Conservation (phyloP, 2,888 invertebrate genomes). For the Dasypolia templi region DNA sequence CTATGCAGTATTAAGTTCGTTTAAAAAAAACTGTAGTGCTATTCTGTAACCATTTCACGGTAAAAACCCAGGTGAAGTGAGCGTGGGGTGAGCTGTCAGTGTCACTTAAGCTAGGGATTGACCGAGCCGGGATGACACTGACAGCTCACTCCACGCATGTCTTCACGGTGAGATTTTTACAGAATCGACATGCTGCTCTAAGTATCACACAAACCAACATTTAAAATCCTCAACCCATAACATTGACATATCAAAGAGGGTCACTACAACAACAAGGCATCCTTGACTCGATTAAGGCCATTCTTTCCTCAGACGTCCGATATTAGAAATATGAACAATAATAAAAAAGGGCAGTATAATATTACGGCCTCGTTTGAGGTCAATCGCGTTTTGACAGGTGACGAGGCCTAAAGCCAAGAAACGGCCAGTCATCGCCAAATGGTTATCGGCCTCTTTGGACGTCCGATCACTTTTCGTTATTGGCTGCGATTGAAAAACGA, state of each 20-base stretch:
- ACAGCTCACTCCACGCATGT: no score
- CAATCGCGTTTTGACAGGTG: constrained; percentile 86
- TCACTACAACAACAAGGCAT: constrained; percentile 54
- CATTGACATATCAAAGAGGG: constrained; percentile 19
- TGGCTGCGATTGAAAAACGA: constrained; percentile 69
- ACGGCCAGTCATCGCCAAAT: constrained; percentile 85
- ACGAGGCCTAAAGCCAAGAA: constrained; percentile 80
- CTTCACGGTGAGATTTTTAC: no score
- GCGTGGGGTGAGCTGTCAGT: no score
- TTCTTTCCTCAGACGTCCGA: constrained; percentile 72
- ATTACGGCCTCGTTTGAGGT: constrained; percentile 77
- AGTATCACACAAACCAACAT: background rate
- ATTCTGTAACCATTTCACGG: no score
- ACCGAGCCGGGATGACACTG: no score
- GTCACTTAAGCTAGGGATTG: no score
- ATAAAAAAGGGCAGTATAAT: constrained; percentile 76
- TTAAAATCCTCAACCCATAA: constrained; percentile 12
- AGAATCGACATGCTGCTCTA: no score
- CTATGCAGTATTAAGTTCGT: no score
- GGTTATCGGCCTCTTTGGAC: constrained; percentile 79
- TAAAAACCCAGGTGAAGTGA: no score
- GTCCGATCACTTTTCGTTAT: constrained; percentile 75
- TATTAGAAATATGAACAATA: constrained; percentile 82
- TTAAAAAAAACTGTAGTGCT: no score
- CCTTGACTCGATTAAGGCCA: constrained; percentile 79